These are phyloP conservation scores for Calidris pugnax DNA, from an alignment of 2,113 vertebrate species.

Conservation along the genomic window DNA sequence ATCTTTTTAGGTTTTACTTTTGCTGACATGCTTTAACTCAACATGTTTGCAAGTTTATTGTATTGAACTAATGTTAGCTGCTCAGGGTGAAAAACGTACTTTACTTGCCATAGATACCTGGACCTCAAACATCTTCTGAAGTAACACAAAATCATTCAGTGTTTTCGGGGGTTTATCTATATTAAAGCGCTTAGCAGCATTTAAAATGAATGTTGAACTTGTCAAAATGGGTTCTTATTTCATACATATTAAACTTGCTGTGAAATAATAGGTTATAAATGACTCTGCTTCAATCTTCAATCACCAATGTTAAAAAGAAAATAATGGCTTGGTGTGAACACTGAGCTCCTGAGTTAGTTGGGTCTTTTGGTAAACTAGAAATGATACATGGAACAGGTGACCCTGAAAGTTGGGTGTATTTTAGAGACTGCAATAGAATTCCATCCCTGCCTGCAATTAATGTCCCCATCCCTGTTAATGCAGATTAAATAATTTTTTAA, in stretches of 20 bases:
- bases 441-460: background rate
- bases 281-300: background rate
- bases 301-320: background rate
- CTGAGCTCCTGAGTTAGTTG: background rate
- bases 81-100: background rate
- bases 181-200: background rate
- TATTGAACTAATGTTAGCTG: background rate
- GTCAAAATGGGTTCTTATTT: background rate
- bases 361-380: background rate
- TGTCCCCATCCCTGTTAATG: background rate
- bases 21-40: background rate
- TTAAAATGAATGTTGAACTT: background rate
- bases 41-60: background rate
- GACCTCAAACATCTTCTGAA: background rate
- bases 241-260: background rate
- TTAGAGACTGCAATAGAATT: background rate
- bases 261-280: background rate
- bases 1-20: background rate
- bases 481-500: background rate
- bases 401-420: background rate
- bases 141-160: background rate
- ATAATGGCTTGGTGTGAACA: background rate
- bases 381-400: background rate
- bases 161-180: background rate
- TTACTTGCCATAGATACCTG: background rate